A percentile compares a stretch with the other conserved stretches of the same genome.
phyloP scores from a whole-genome alignment of 1,140 invertebrate genomes.

The Anastrepha ludens region DNA sequence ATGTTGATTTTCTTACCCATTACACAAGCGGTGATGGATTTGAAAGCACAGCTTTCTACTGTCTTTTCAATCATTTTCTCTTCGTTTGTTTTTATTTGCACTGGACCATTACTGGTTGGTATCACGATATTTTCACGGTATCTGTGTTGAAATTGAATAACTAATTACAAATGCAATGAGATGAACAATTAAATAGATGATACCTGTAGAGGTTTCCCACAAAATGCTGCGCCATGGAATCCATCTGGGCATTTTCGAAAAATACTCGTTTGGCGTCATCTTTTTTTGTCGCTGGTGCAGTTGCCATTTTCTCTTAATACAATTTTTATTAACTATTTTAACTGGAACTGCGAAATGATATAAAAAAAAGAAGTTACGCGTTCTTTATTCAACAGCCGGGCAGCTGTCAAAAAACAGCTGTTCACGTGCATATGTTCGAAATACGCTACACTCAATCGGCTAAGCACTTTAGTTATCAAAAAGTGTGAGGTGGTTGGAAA shows the following conservation, averaged over 20 bases:
- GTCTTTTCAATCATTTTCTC: constrained; percentile 90
- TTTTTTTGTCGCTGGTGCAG: constrained; percentile 57
- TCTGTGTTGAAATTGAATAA: constrained; percentile 69
- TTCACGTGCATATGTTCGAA: background rate
- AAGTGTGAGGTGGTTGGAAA: no score
- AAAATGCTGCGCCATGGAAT: constrained; percentile 80
- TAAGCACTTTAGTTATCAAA: background rate
- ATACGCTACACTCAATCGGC: background rate
- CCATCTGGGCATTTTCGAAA: constrained; percentile 76
- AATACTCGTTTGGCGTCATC: constrained; percentile 62
- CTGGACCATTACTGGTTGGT: constrained; percentile 83
- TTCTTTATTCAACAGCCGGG: background rate
- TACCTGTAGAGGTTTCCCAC: constrained; percentile 77
- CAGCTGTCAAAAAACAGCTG: constrained; percentile 12
- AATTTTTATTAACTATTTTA: constrained; percentile 37
- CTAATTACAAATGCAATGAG: background rate
- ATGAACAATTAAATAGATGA: background rate
- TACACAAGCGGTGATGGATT: constrained; percentile 91
- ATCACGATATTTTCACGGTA: constrained; percentile 89
- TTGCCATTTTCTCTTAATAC: constrained; percentile 60
- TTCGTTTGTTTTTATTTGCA: constrained; percentile 88
- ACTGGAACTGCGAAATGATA: background rate
- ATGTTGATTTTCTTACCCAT: constrained; percentile 79
- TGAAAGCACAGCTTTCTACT: constrained; percentile 95
- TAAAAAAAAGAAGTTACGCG: background rate